These are phyloP conservation scores for Drosophila orosa DNA, from an alignment of 1,140 invertebrate genomes.

Conservation along the genomic window DNA sequence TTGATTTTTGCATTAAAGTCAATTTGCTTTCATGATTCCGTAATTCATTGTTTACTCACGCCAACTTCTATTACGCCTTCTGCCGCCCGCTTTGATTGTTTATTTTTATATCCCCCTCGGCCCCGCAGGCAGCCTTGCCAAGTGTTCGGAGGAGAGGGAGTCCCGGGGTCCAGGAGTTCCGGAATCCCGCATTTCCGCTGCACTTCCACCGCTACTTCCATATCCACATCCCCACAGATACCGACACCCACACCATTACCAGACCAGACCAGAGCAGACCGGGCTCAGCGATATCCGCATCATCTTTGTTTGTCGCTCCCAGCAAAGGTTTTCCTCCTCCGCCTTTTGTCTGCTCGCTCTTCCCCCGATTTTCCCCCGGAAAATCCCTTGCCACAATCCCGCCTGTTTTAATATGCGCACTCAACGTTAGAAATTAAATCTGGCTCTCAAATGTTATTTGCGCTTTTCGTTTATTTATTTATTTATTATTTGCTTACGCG, in stretches of 20 bases:
- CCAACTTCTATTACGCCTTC: slow-evolving; percentile 79
- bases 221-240: slow-evolving; percentile 16
- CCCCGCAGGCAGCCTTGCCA: slow-evolving; percentile 8
- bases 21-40: slow-evolving; percentile 83
- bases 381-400: slow-evolving; percentile 35
- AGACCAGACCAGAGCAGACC: slow-evolving; percentile 12
- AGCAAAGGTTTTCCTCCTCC: slow-evolving; percentile 37
- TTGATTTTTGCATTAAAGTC: slow-evolving; percentile 83
- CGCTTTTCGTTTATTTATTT: slow-evolving; percentile 82
- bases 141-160: neutral
- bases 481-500: slow-evolving; percentile 81
- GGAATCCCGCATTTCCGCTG: slow-evolving; percentile 75
- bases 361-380: neutral
- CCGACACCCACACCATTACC: slow-evolving; percentile 30
- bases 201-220: slow-evolving; percentile 48
- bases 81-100: slow-evolving; percentile 66
- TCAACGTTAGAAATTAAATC: slow-evolving; percentile 83
- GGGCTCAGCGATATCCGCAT: slow-evolving; percentile 74
- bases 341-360: slow-evolving; percentile 34
- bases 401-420: slow-evolving; percentile 80
- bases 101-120: slow-evolving; percentile 46
- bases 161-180: neutral
- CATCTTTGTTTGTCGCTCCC: slow-evolving; percentile 75
- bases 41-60: slow-evolving; percentile 82
- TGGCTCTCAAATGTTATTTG: slow-evolving; percentile 82